phyloP scores from a whole-genome alignment of 2,797 vertebrate species.

The Spinibarbus caldwelli region DNA sequence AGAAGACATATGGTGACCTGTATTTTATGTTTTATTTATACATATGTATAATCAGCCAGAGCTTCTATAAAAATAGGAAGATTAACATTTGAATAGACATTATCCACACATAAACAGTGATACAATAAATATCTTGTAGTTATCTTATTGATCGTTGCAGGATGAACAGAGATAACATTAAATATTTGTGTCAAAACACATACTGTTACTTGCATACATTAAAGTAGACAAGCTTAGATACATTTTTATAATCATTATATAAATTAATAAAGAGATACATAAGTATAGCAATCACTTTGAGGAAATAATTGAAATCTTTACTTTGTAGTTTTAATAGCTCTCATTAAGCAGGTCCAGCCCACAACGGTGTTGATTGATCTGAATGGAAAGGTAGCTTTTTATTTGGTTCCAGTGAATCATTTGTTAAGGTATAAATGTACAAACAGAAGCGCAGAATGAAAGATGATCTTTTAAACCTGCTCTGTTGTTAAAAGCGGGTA shows the following conservation, averaged over 20 bases:
- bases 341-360: slow-evolving; percentile 21
- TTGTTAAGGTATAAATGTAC: not conserved
- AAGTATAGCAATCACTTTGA: not conserved
- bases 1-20: slow-evolving; percentile 30
- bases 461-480: not conserved
- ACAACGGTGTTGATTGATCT: not conserved
- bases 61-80: not conserved
- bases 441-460: not conserved
- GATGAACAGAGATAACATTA: not conserved
- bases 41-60: not conserved
- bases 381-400: not conserved
- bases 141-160: not conserved
- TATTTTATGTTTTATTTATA: slow-evolving; percentile 15
- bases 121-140: slow-evolving; percentile 8
- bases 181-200: slow-evolving; percentile 35
- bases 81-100: slow-evolving; percentile 1
- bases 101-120: slow-evolving; percentile 7
- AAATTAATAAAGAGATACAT: not conserved
- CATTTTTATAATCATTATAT: slow-evolving; percentile 24
- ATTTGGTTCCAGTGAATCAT: not conserved
- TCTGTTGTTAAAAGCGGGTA: not conserved
- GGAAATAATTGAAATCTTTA: not conserved
- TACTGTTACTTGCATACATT: not conserved
- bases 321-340: not conserved
- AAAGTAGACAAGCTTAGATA: not conserved